Percentiles rank a stretch among this genome's conserved stretches.
phyloP scores from a whole-genome alignment of 2,113 vertebrate species.

The Ageneiosus marmoratus region DNA sequence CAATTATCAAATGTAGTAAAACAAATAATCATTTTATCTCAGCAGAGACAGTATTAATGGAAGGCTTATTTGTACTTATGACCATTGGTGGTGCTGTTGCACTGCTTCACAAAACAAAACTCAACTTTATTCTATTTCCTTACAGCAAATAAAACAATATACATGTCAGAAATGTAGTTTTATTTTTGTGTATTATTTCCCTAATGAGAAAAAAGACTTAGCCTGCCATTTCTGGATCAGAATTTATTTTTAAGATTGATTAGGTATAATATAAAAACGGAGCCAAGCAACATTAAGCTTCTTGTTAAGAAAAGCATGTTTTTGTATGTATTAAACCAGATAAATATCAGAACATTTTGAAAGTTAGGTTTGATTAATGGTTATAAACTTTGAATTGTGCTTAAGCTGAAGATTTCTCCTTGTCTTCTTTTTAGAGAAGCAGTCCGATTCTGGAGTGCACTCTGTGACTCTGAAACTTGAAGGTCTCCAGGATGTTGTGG shows the following conservation, averaged over 20 bases:
- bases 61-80: background rate
- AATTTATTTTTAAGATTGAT: background rate
- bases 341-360: background rate
- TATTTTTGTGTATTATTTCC: too few relatives aligned
- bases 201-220: background rate
- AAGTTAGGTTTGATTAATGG: background rate
- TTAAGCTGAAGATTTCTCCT: background rate
- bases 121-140: background rate
- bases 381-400: background rate
- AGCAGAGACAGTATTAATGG: background rate
- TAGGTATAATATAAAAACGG: background rate
- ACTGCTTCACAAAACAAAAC: background rate
- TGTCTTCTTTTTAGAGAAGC: slow-evolving; percentile 52
- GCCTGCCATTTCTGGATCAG: background rate
- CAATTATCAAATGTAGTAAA: too few relatives aligned
- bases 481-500: slow-evolving; percentile 79
- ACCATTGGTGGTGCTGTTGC: background rate
- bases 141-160: background rate
- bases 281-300: background rate
- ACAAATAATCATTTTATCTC: too few relatives aligned
- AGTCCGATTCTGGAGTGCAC: slow-evolving; percentile 47
- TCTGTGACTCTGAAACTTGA: slow-evolving; percentile 77
- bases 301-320: background rate
- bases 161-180: background rate
- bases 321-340: background rate